Percentiles rank a stretch among this genome's conserved stretches.
These are phyloP conservation scores for Florisuga fusca DNA, from an alignment of 2,797 vertebrate species.

Conservation along the genomic window DNA sequence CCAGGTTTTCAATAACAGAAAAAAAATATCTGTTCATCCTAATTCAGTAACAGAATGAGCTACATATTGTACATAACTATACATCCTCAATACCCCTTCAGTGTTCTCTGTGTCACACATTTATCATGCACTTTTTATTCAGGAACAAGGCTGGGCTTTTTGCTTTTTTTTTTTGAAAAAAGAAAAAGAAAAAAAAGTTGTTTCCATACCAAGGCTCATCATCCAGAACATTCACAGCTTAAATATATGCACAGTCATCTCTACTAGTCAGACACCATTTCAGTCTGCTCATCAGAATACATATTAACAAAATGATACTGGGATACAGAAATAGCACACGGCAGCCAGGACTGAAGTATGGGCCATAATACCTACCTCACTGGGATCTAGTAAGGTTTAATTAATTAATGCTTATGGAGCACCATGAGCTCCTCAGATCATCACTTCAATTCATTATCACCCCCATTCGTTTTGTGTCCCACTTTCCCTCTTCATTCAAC, in stretches of 20 bases:
- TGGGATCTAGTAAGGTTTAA: conserved; percentile 41
- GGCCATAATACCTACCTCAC: conserved; percentile 39
- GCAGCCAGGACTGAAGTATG: neutral
- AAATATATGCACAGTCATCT: conserved; percentile 74
- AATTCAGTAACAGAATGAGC: conserved; percentile 11
- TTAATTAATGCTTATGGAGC: conserved; percentile 63
- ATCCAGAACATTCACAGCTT: conserved; percentile 64
- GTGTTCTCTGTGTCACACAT: neutral
- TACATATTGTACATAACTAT: neutral
- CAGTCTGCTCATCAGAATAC: conserved; percentile 54
- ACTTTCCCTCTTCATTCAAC: conserved; percentile 33
- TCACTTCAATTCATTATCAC: conserved; percentile 64
- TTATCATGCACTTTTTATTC: conserved; percentile 47
- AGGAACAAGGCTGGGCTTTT: neutral
- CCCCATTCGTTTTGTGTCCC: conserved; percentile 49
- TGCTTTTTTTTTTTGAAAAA: neutral
- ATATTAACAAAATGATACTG: conserved; percentile 59
- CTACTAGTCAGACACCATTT: conserved; percentile 68
- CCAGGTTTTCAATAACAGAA: neutral
- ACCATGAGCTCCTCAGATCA: conserved; percentile 60
- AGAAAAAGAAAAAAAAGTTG: neutral
- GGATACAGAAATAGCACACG: conserved; percentile 52
- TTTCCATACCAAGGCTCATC: conserved; percentile 13
- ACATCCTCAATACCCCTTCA: neutral
- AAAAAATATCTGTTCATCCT: neutral